phyloP scores from a whole-genome alignment of 53 echinoderm and acorn worm species.

The Actinopyga echinites region DNA sequence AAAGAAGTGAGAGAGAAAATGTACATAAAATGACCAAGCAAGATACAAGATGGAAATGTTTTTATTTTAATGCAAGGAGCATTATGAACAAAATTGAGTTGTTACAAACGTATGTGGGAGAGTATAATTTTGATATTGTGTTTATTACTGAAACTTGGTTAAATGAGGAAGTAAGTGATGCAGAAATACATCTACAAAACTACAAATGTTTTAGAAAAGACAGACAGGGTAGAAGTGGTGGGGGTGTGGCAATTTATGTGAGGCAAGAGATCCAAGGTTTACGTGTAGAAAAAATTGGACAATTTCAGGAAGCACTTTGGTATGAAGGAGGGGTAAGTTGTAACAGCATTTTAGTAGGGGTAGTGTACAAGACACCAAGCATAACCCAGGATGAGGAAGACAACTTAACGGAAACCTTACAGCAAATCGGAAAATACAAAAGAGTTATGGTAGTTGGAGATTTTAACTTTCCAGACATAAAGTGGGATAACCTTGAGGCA shows the following conservation, averaged over 20 bases:
- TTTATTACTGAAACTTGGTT: neutral
- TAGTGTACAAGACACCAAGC: too few species aligned
- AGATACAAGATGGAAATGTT: neutral
- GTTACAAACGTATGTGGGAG: too few species aligned
- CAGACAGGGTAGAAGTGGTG: neutral
- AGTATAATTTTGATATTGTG: neutral
- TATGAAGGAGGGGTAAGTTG: neutral
- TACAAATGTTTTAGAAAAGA: constrained; percentile 1
- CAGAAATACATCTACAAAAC: neutral
- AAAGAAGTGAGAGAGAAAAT: neutral
- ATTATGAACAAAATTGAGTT: too few species aligned
- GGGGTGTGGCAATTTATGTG: too few species aligned
- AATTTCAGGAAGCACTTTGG: constrained; percentile 2
- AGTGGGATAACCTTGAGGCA: too few species aligned
- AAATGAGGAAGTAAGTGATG: neutral
- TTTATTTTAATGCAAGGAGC: too few species aligned
- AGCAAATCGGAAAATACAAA: too few species aligned
- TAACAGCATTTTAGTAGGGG: too few species aligned
- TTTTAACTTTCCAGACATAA: too few species aligned
- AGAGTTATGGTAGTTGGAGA: too few species aligned
- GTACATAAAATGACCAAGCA: neutral
- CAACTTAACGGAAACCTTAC: too few species aligned
- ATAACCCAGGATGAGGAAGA: too few species aligned
- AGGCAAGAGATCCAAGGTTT: neutral
- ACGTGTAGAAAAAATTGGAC: neutral